phyloP scores from a whole-genome alignment of 1,140 invertebrate species.

The Drosophila pachea region DNA sequence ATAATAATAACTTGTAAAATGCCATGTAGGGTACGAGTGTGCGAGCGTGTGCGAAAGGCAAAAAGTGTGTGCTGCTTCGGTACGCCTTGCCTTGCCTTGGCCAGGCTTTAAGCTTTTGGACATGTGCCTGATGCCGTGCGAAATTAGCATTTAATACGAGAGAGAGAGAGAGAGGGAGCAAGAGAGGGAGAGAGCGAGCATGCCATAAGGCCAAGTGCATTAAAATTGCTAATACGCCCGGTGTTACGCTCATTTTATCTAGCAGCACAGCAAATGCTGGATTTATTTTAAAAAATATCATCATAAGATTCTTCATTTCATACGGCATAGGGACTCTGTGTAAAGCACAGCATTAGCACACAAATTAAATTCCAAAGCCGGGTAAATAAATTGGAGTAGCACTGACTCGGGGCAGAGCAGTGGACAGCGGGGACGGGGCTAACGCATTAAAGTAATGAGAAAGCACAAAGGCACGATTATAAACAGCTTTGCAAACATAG shows the following conservation, averaged over 20 bases:
- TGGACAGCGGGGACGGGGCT: background rate
- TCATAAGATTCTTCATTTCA: slow-evolving; percentile 1
- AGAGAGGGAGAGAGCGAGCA: background rate
- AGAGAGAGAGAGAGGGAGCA: slow-evolving; percentile 3
- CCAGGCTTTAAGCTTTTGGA: slow-evolving; percentile 33
- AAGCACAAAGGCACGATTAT: background rate
- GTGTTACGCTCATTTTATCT: slow-evolving; percentile 39
- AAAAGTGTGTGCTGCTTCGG: slow-evolving; percentile 26
- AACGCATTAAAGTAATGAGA: slow-evolving; percentile 17
- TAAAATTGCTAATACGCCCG: slow-evolving; percentile 65
- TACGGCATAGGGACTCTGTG: slow-evolving; percentile 16
- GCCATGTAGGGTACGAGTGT: slow-evolving; percentile 59
- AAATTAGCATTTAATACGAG: slow-evolving; percentile 70
- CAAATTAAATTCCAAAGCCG: slow-evolving; percentile 42
- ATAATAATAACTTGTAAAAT: slow-evolving; percentile 75
- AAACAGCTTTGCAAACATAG: slow-evolving; percentile 1
- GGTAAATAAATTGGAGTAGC: slow-evolving; percentile 11
- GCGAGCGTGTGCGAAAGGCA: slow-evolving; percentile 15
- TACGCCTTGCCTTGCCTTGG: slow-evolving; percentile 23
- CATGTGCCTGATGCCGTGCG: slow-evolving; percentile 40
- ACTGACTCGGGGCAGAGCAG: background rate
- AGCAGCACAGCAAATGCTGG: slow-evolving; percentile 9
- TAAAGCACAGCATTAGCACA: slow-evolving; percentile 42
- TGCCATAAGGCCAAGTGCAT: slow-evolving; percentile 59
- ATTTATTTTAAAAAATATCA: slow-evolving; percentile 26